Base-by-base conservation (phyloP, 2,113 vertebrate genomes). In the Grammomys dolichurus region DNA sequence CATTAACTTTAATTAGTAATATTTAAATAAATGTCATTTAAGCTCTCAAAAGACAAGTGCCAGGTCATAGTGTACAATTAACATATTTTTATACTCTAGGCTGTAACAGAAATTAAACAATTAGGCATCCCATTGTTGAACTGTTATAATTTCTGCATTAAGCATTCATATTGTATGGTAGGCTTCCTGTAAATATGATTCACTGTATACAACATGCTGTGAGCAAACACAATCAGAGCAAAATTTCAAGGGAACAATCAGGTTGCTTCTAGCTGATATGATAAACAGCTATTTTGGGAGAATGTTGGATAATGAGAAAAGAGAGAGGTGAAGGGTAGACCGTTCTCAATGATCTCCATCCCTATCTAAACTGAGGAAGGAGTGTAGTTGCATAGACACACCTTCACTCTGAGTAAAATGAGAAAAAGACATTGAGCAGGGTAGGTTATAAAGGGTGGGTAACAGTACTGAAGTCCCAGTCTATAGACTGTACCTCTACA, bases 1-100 rank as follows among this genome's bases (percentile, higher is more conserved):
- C 76, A 80, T 86, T 87, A 87, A 51, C 91, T 96, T 95, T 97
- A 96, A 91, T 91, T 96, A 95, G 76, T 84, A 77, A 46, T 92
- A 6, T 93, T 36, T 88, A 93, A 85, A 97, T 95, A 96, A 97
- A 95, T 85, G 85, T 56, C 36, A 70, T 90, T 95, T 85, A 85
- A 60, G 24, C 81, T 95, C 46, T 96, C 81, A 88, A 77, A 94
- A 81, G 85, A 77, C 70, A 97, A 93, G 43, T 13, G 56, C 72
- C 89, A 84, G 85, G 60, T 95, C 63, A 91, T 95, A 90, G 58
- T 40, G 85, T 40, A 76, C 85, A 81, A 76, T 93, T 87, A 40
- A 93, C 28, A 95, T 85, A 85, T 95, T 92, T 13, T 95, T 92
- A 85, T 87, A 90, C 75, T 92, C 46, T 87, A 92, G 77, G 33